Percentiles rank a stretch among this genome's conserved stretches.
Evolutionary conservation across 2,797 vertebrate genomes (phyloP).

Genomic region (Trichosurus vulpecula): DNA sequence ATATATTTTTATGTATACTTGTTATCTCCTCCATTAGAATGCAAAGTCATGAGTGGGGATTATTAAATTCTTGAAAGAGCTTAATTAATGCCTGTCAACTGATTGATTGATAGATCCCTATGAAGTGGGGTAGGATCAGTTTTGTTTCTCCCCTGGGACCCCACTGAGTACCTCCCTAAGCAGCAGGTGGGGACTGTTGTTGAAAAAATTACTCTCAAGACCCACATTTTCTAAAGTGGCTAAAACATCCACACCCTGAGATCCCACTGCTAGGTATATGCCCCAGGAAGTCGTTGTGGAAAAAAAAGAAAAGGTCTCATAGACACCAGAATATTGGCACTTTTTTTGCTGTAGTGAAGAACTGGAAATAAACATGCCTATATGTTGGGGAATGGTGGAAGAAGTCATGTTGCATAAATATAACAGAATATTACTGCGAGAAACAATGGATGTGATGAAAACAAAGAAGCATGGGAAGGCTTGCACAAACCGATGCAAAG

Average conservation of each 20-base stretch:
- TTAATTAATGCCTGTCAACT: background rate
- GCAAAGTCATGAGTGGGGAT: background rate
- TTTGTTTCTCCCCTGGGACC: background rate
- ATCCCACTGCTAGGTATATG: background rate
- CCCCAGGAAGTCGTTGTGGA: background rate
- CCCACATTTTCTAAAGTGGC: background rate
- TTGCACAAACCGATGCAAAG: background rate
- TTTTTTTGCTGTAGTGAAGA: background rate
- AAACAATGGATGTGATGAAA: background rate
- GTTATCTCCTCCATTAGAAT: background rate
- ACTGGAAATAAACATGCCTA: background rate
- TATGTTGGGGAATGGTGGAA: background rate
- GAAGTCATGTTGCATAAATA: background rate
- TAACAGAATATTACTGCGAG: background rate
- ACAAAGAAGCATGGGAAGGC: background rate
- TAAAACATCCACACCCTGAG: background rate
- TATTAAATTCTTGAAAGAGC: background rate
- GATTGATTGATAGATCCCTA: background rate
- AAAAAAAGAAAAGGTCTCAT: background rate
- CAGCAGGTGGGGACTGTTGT: background rate
- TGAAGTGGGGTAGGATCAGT: background rate
- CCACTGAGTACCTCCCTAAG: background rate
- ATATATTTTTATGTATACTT: background rate
- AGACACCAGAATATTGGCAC: background rate
- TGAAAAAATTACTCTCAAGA: background rate